Base-by-base conservation (phyloP, 2,113 vertebrate genomes). In the Crocuta crocuta region DNA sequence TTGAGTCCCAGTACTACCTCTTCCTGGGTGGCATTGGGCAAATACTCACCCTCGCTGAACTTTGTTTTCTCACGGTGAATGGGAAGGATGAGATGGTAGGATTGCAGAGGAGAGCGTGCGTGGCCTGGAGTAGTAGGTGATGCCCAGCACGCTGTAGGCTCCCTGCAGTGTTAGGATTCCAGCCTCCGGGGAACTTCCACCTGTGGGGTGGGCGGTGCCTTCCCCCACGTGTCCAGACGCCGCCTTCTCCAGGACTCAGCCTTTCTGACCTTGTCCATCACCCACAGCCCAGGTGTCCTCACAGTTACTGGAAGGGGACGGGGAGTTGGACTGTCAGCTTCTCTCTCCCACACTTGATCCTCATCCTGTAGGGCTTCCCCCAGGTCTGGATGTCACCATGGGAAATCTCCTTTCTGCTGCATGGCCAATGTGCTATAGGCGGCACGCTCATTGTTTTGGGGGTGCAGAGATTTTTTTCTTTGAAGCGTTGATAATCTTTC, bases 71-170 rank as follows among this genome's bases (percentile, higher is more conserved):
- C 0, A 1, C 1, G 3, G 61, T 24, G 48, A 53, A 26, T 7
- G 39, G 79, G 28, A 35, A 15, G 33, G 19, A 35, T 26, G 12
- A 17, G 31, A 1, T 10, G 0, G 0, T 21, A 24, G 45, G 24
- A 15, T 11, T 16, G 10, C 12, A n/a, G 35, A 58, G 58, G 8
- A 70, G 50, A 39, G 45, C 7, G 33, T 16, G 0, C 26, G 53
- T 43, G 53, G n/a, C 45, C 33, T 87, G 19, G 26, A 11, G 19
- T 10, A 16, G 35, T 23, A 45, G 76, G 17, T 33, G 15, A 2
- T 19, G 8, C 45, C 63, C 7, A 0, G 5, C 10, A 43, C 48
- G 1, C 19, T 10, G 0, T 1, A 2, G 82, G 28, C 70, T 35
- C 63, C 26, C 0, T 13, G n/a, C 45, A 3, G 55, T 7, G 2